phyloP scores from a whole-genome alignment of 2,888 invertebrate genomes.

The Pherbina coryleti region DNA sequence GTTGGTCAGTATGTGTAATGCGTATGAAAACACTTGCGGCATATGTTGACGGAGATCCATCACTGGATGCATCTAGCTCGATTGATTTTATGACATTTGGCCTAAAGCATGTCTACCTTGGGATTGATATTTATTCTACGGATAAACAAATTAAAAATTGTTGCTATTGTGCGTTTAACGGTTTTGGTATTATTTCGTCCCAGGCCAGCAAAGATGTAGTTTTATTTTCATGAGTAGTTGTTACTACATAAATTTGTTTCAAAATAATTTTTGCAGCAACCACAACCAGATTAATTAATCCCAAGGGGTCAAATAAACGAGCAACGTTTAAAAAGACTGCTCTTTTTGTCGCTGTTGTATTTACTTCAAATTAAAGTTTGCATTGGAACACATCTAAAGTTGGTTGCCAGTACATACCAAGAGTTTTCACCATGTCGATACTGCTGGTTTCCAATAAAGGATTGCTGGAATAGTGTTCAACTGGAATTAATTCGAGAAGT shows the following conservation, averaged over 20 bases:
- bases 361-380: constrained; percentile 24
- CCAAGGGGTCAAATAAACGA: constrained; percentile 39
- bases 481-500: constrained; percentile 9
- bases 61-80: too few relatives aligned
- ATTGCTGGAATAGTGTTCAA: constrained; percentile 22
- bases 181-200: background rate
- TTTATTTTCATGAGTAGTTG: background rate
- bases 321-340: constrained; percentile 33
- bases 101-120: too few relatives aligned
- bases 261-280: constrained; percentile 39
- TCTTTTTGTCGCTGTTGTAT: constrained; percentile 21
- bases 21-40: too few relatives aligned
- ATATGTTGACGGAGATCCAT: too few relatives aligned
- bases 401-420: constrained; percentile 40
- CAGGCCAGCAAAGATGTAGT: background rate
- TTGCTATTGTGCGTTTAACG: background rate
- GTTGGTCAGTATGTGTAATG: too few relatives aligned
- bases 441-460: constrained; percentile 22
- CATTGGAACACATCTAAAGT: constrained; percentile 28
- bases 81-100: too few relatives aligned
- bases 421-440: constrained; percentile 30
- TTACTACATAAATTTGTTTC: constrained; percentile 26
- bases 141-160: background rate
- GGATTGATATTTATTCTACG: too few relatives aligned
- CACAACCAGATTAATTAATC: constrained; percentile 35